Evolutionary conservation across 2,888 invertebrate species (phyloP), one percentile per base, ranked within the genome.

Genomic region (Trichopoda pennipes): DNA sequence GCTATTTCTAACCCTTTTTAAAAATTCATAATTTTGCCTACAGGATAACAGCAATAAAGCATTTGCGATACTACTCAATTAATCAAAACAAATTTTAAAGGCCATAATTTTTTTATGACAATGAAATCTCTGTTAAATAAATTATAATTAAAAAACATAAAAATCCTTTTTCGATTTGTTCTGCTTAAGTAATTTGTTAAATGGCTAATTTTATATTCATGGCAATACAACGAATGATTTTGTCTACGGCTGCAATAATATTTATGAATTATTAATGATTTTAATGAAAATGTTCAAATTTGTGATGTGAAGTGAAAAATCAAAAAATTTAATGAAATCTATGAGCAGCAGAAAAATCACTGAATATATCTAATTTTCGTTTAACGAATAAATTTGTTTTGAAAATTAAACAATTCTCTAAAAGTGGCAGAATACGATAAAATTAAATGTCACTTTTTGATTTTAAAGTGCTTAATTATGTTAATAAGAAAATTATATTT

Each of bases 211-310:
- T 53, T 4, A 61, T 44, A 61, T 72, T 61, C 61, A 61, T 42
- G 42, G 8, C 28, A 51, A 10, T 42, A 28, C 23, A 28, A 14
- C 28, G 42, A 47, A 35, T n/a, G 14, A 19, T 16, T 28, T 42
- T 73, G 42, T 61, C 51, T 38, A 16, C 12, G 38, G 21, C 38
- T 49, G 14, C 17, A 28, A 51, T 53, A 47, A 58, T 47, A 69
- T 55, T 69, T 56, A 69, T 35, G 47, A 58, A 47, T 72, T 51
- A 38, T 42, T 28, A 53, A 73, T 51, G n/a, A 17, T 38, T 42
- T 23, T 51, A 23, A 49, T 49, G n/a, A 35, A 58, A 55, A 2
- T 1, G 16, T 32, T 16, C 14, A 12, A 32, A 35, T 32, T 53
- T 53, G 61, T 32, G 14, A 23, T 51, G n/a, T 17, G 23, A 38